phyloP scores from a whole-genome alignment of 2,888 invertebrate genomes.

The Julus scanicus region DNA sequence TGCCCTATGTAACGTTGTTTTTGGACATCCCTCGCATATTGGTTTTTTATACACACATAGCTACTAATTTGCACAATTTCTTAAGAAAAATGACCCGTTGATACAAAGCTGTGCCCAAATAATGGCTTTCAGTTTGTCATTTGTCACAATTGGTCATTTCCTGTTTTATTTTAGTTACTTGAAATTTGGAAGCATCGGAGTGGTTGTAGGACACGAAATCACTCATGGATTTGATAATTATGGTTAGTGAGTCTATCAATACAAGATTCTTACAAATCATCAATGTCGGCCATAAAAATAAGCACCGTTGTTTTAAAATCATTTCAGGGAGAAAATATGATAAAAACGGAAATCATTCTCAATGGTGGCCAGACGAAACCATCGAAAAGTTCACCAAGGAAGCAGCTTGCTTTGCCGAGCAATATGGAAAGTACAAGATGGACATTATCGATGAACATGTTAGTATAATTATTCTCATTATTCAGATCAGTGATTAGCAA shows the following conservation, averaged over 20 bases:
- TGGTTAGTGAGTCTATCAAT: constrained; percentile 60
- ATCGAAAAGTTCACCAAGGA: constrained; percentile 63
- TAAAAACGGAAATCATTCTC: constrained; percentile 64
- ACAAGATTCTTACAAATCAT: neutral
- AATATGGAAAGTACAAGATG: constrained; percentile 64
- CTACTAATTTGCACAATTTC: too few species aligned
- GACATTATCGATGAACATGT: constrained; percentile 62
- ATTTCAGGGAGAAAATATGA: constrained; percentile 63
- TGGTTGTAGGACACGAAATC: constrained; percentile 65
- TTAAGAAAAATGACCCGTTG: too few species aligned
- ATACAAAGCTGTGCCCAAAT: too few species aligned
- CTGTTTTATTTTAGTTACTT: constrained; percentile 62
- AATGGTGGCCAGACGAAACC: constrained; percentile 65
- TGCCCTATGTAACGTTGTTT: too few species aligned
- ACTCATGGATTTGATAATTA: constrained; percentile 64
- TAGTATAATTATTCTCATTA: constrained; percentile 56
- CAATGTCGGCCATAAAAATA: neutral
- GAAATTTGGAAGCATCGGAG: constrained; percentile 64
- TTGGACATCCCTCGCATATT: too few species aligned
- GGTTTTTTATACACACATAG: too few species aligned
- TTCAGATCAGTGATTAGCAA: neutral
- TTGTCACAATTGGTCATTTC: too few species aligned
- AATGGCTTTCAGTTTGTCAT: too few species aligned
- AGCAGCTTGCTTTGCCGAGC: constrained; percentile 64
- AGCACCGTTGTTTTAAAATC: neutral